Conservation (phyloP, 2,888 invertebrate genomes). For the Coleophora deauratella region DNA sequence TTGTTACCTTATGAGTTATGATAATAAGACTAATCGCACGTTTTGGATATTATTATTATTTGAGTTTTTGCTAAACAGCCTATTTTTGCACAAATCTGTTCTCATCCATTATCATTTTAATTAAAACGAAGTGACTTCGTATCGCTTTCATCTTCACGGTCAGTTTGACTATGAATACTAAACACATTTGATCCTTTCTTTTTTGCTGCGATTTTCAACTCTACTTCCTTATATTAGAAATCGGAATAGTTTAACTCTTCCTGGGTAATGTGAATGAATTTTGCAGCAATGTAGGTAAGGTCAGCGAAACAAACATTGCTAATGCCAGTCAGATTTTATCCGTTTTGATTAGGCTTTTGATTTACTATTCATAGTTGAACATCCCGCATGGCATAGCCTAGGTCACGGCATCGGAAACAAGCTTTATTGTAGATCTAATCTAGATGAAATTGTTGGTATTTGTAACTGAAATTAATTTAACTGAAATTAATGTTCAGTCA, state of each 20-base stretch:
- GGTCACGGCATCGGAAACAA: no score
- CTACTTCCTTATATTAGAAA: not conserved
- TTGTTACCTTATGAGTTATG: no score
- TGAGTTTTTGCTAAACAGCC: no score
- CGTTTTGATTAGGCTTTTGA: conserved; percentile 2
- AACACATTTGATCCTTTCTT: conserved; percentile 6
- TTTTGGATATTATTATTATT: no score
- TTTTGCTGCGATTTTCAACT: not conserved
- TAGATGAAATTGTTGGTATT: no score
- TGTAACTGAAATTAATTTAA: no score
- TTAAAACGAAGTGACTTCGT: conserved; percentile 7
- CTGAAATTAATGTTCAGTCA: no score
- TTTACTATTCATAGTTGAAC: not conserved
- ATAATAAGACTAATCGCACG: no score
- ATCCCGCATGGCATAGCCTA: not conserved
- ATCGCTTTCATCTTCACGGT: conserved; percentile 14
- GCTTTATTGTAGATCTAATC: no score
- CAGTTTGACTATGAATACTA: conserved; percentile 5
- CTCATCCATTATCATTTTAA: conserved; percentile 14
- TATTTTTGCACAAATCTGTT: no score
- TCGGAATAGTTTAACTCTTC: not conserved
- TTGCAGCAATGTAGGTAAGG: conserved; percentile 6
- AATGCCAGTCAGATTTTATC: conserved; percentile 3
- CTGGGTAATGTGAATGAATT: conserved; percentile 2
- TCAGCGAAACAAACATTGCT: conserved; percentile 8